These are phyloP conservation scores for Sporophila hypoxantha DNA, from an alignment of 2,113 vertebrate species.

Conservation along the genomic window DNA sequence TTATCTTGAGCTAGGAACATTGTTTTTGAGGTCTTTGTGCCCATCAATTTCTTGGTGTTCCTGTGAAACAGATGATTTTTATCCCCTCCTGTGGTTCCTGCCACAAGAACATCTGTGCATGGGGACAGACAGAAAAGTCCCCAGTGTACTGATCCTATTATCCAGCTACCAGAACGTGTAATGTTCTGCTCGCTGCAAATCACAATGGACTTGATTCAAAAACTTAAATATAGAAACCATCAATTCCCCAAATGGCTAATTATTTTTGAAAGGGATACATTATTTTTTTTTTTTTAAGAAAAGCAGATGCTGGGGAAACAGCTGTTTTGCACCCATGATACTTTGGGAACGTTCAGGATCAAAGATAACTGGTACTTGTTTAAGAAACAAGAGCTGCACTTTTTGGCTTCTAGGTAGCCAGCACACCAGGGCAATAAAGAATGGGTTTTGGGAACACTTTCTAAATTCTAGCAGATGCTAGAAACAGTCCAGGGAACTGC, in stretches of 20 bases:
- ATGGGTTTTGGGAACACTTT: background rate
- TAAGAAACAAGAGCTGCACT: background rate
- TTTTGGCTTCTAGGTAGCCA: background rate
- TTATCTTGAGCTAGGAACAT: constrained; percentile 7
- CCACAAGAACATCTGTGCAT: constrained; percentile 25
- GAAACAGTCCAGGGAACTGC: background rate
- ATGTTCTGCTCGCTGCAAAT: constrained; percentile 38
- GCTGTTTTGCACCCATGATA: background rate
- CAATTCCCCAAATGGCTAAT: constrained; percentile 41
- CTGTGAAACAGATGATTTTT: constrained; percentile 32
- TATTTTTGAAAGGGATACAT: constrained; percentile 32
- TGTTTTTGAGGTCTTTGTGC: constrained; percentile 19
- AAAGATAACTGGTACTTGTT: background rate
- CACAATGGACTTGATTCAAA: constrained; percentile 30
- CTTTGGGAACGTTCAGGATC: background rate
- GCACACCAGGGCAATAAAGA: background rate
- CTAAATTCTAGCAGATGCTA: background rate
- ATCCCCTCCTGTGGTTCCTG: constrained; percentile 1
- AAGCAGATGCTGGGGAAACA: background rate
- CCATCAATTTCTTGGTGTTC: background rate
- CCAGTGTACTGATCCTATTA: constrained; percentile 25
- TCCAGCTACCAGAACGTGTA: constrained; percentile 20
- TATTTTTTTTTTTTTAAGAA: background rate
- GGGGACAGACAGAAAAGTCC: constrained; percentile 29
- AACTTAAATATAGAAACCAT: constrained; percentile 33